Evolutionary conservation across 2,888 invertebrate species (phyloP), one percentile per base, ranked within the genome.

Genomic region (Epinotia brunnichana): DNA sequence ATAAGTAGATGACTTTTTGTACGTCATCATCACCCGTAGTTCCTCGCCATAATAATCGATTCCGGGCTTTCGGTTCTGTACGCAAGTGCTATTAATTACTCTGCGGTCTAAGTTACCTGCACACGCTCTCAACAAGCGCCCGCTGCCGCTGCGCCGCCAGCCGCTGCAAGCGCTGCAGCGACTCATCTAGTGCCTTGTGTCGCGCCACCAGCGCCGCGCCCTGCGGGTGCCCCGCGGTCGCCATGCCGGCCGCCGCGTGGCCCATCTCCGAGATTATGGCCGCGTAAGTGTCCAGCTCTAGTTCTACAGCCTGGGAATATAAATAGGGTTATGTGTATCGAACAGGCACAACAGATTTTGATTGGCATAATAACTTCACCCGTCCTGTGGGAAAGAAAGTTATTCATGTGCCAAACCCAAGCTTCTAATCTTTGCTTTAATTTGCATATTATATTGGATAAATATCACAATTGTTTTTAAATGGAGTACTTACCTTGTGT

Each of bases 181-280:
- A 15, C 3, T 19, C 95, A 83, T 96, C 97, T 15, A 95, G 92
- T 64, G 95, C 95, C 84, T 5, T 4, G 53, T 97, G 97, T 39
- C 97, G 95, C 76, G 95, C 95, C 11, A 95, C 94, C 77, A 99
- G 96, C 10, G 96, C 95, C 80, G 96, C 97, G 66, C 96, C 95
- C 82, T 97, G 97, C 0, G 97, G 97, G 90, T 98, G 98, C 11
- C 96, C 96, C 4, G 95, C 94, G 75, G 95, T 91, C 1, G 97
- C 95, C 96, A 99, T 96, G 1, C 95, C 94, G 48, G 96, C 94
- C 2, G 98, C 98, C 73, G 96, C 96, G 84, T 96, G 96, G 2
- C 98, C 97, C 96, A 99, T 98, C 94, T 98, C 98, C 2, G 96
- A 96, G 39, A 99, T 97, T 67, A 98, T 97, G 10, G 97, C 97